Conservation (phyloP, 23 tunicate genomes). For the Corella eumyota region DNA sequence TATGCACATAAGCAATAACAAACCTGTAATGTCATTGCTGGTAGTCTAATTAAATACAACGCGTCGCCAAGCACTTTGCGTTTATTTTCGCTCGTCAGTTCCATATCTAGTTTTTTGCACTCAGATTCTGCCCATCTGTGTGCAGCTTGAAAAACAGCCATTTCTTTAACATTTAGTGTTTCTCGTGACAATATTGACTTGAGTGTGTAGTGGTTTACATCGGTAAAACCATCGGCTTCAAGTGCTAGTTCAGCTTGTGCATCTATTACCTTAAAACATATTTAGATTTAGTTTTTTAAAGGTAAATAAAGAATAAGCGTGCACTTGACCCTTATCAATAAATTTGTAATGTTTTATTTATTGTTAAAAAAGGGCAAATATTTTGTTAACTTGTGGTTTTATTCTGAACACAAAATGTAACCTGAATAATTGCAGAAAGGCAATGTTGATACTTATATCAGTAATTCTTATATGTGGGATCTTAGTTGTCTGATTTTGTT, state of each 20-base stretch:
- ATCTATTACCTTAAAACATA: slow-evolving; percentile 48
- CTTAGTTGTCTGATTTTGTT: too few relatives aligned
- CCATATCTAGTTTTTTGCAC: slow-evolving; percentile 20
- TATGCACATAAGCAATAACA: neutral
- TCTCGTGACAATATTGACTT: slow-evolving; percentile 42
- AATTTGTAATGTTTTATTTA: too few relatives aligned
- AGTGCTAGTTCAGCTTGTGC: slow-evolving; percentile 80
- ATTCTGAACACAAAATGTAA: too few relatives aligned
- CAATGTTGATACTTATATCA: too few relatives aligned
- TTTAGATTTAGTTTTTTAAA: neutral
- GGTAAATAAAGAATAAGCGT: too few relatives aligned
- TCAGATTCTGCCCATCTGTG: slow-evolving; percentile 58
- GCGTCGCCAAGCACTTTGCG: slow-evolving; percentile 51
- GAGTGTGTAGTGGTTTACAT: slow-evolving; percentile 44
- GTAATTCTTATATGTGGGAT: too few relatives aligned
- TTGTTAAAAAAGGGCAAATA: too few relatives aligned
- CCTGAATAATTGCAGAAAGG: too few relatives aligned
- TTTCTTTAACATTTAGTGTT: slow-evolving; percentile 56
- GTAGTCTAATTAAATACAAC: slow-evolving; percentile 42
- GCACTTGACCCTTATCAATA: too few relatives aligned
- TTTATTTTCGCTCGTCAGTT: slow-evolving; percentile 23
- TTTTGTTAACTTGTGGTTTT: too few relatives aligned
- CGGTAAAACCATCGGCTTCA: slow-evolving; percentile 64
- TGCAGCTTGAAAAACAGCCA: slow-evolving; percentile 53
- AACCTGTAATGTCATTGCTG: slow-evolving; percentile 73